Percentiles rank a stretch among this genome's conserved stretches.
Evolutionary conservation across 1,140 invertebrate genomes (phyloP).

Genomic region (Hesperophylax magnus): DNA sequence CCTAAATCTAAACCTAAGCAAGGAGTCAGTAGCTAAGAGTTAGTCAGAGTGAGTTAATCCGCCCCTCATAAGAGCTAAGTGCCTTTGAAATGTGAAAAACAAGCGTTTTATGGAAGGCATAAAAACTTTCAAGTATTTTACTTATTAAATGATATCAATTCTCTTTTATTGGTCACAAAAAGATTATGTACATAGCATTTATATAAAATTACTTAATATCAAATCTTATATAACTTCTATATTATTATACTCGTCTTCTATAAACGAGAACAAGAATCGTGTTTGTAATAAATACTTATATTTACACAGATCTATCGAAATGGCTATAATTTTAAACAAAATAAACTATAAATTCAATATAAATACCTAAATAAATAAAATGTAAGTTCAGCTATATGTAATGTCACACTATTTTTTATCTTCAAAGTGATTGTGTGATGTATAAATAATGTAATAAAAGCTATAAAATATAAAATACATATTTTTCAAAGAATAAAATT

Average conservation of each 20-base stretch:
- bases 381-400: conserved; percentile 31
- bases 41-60: conserved; percentile 22
- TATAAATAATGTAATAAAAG: conserved; percentile 33
- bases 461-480: conserved; percentile 34
- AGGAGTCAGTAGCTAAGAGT: background rate
- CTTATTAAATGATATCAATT: conserved; percentile 45
- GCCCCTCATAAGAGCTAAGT: conserved; percentile 50
- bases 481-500: conserved; percentile 44
- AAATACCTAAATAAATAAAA: conserved; percentile 17
- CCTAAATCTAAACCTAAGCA: background rate
- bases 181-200: conserved; percentile 41
- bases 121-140: conserved; percentile 39
- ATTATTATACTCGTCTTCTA: conserved; percentile 26
- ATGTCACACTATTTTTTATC: conserved; percentile 37
- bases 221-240: conserved; percentile 30
- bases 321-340: conserved; percentile 39
- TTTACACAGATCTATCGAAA: conserved; percentile 36
- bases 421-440: conserved; percentile 32
- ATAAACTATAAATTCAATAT: conserved; percentile 22
- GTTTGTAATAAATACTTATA: conserved; percentile 32
- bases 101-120: conserved; percentile 45
- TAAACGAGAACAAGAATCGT: conserved; percentile 13
- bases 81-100: conserved; percentile 47
- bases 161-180: conserved; percentile 32
- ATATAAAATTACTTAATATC: conserved; percentile 32